Evolutionary conservation across 2,888 invertebrate genomes (phyloP), one percentile per base, ranked within the genome.

Genomic region (Aphodius sticticus): DNA sequence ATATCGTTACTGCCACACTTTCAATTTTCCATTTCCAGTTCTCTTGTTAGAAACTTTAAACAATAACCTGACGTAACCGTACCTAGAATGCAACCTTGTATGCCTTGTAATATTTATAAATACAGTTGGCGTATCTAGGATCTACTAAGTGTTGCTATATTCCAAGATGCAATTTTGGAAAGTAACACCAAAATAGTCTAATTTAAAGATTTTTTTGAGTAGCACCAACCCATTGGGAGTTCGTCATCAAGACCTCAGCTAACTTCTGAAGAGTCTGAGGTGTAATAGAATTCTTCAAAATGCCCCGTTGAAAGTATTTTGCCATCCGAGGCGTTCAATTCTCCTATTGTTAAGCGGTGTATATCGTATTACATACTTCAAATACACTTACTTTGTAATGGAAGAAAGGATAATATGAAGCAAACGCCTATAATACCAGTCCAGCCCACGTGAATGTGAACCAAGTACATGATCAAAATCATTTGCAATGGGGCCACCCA

Each of bases 401-500:
- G 91, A 77, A 91, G 88, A 81, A 90, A 89, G 15, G 89, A 76
- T 5, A 90, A 84, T 85, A 92, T 89, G 76, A 92, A 88, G 14
- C 88, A 89, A 69, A 92, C 91, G 35, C 93, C 93, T 81, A 91
- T 88, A 53, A 91, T 86, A 4, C 92, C 90, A 0, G 91, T 88
- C 12, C 90, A 85, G n/a, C 91, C 91, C 83, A 92, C 90, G 86
- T 91, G 86, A 53, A 82, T 83, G 83, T 93, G 94, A 89, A 96
- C 92, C 5, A 96, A 91, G 84, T 92, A 93, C 12, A 95, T 92
- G 4, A 96, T 93, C 36, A 95, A 91, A 0, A 93, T 85, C 16
- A 95, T 93, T 88, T 96, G 94, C 0, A 96, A 87, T 0, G 97
- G 97, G 0, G 95, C 95, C 16, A 96, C 90, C 91, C 96, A 94